phyloP scores from a whole-genome alignment of 2,888 invertebrate genomes.

The Pycnomerus fuliginosus region DNA sequence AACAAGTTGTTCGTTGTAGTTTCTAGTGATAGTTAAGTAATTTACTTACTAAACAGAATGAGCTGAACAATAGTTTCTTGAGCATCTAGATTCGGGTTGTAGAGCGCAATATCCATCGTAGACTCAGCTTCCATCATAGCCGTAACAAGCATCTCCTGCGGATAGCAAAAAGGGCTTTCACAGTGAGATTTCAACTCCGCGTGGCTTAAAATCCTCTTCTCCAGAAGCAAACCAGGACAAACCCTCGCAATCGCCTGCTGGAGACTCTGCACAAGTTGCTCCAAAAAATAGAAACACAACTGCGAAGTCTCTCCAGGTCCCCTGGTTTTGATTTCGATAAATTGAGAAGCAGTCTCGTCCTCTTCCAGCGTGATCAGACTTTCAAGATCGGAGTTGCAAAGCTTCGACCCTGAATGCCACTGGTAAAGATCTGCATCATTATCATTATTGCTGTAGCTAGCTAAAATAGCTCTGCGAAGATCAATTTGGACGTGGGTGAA shows the following conservation, averaged over 20 bases:
- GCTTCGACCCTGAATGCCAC: conserved; percentile 71
- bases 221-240: conserved; percentile 67
- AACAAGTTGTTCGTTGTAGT: neutral
- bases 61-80: conserved; percentile 60
- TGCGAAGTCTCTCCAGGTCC: conserved; percentile 60
- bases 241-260: conserved; percentile 64
- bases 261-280: conserved; percentile 64
- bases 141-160: conserved; percentile 48
- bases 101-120: conserved; percentile 50
- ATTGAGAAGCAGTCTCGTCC: conserved; percentile 51
- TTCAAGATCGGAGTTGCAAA: conserved; percentile 67
- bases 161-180: conserved; percentile 48
- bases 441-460: conserved; percentile 50
- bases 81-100: conserved; percentile 53
- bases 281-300: conserved; percentile 68
- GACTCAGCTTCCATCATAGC: conserved; percentile 52
- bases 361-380: conserved; percentile 65
- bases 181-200: conserved; percentile 56
- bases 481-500: conserved; percentile 67
- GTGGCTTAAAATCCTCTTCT: conserved; percentile 66
- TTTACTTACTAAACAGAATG: conserved; percentile 56
- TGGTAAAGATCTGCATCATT: conserved; percentile 69
- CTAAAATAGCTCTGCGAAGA: conserved; percentile 43
- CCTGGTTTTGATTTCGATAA: conserved; percentile 66
- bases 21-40: neutral